These are phyloP conservation scores for Ictalurus furcatus DNA, from an alignment of 2,113 vertebrate genomes.

Conservation along the genomic window DNA sequence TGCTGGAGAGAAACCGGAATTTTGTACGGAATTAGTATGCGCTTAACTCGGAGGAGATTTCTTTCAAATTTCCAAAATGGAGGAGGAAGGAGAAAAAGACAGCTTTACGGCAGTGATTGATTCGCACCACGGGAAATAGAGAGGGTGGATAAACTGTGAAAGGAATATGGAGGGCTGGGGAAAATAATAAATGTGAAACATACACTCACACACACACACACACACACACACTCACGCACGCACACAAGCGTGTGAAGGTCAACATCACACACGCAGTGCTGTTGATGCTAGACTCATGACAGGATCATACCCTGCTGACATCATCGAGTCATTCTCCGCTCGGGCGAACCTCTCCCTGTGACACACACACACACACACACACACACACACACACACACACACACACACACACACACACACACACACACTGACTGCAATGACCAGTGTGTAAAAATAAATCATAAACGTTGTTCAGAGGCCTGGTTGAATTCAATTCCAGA, in stretches of 20 bases:
- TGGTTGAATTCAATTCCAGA: background rate
- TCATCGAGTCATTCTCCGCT: slow-evolving; percentile 27
- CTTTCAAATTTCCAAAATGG: slow-evolving; percentile 24
- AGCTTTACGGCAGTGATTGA: slow-evolving; percentile 29
- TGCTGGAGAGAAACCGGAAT: background rate
- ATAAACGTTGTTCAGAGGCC: background rate
- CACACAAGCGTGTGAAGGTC: background rate
- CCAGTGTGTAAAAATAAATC: background rate
- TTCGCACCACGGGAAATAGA: slow-evolving; percentile 26
- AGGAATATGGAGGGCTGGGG: slow-evolving; percentile 31
- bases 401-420: background rate
- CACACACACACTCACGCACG: background rate
- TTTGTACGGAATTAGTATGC: background rate
- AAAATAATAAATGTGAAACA: slow-evolving; percentile 20
- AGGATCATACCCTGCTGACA: slow-evolving; percentile 43
- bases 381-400: background rate
- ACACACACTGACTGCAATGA: background rate
- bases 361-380: background rate
- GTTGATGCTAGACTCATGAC: slow-evolving; percentile 42
- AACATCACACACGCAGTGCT: background rate
- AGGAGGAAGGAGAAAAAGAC: background rate
- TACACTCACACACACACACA: background rate
- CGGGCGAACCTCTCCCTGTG: slow-evolving; percentile 9
- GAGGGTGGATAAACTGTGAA: slow-evolving; percentile 31
- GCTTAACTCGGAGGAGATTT: slow-evolving; percentile 17